Conservation (phyloP, 2,113 vertebrate species). For the Eonycteris spelaea region DNA sequence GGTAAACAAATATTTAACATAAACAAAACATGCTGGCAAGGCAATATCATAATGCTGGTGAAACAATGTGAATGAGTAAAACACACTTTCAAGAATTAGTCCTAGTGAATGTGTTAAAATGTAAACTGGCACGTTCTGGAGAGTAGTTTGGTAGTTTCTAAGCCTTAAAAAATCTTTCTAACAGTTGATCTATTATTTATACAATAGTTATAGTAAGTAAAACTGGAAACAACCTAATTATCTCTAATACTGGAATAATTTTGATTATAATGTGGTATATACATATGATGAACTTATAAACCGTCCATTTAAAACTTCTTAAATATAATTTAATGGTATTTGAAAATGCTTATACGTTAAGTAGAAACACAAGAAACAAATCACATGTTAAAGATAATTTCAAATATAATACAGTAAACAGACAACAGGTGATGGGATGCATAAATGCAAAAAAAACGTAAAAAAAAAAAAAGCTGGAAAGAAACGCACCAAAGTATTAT, state of each 20-base stretch:
- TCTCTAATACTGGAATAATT: not conserved
- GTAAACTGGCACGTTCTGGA: not conserved
- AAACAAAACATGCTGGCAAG: not conserved
- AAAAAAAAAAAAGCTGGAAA: not conserved
- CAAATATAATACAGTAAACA: not conserved
- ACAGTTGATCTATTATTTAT: not conserved
- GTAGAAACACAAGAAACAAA: not conserved
- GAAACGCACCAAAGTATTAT: not conserved
- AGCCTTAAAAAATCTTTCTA: not conserved
- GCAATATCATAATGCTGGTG: not conserved
- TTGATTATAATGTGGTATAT: not conserved
- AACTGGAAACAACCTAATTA: not conserved
- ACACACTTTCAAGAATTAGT: not conserved
- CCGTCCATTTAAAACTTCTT: not conserved
- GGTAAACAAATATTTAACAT: not conserved
- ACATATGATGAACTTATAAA: not conserved
- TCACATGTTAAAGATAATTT: not conserved
- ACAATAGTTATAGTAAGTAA: not conserved
- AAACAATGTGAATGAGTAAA: not conserved
- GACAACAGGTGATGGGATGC: not conserved
- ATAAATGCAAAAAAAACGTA: not conserved
- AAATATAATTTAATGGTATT: not conserved
- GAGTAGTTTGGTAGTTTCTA: not conserved
- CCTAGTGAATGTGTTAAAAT: not conserved
- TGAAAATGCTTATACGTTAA: slow-evolving; percentile 14